These are phyloP conservation scores for Rhadinocentrus ornatus DNA, from an alignment of 2,797 vertebrate species.

Conservation along the genomic window DNA sequence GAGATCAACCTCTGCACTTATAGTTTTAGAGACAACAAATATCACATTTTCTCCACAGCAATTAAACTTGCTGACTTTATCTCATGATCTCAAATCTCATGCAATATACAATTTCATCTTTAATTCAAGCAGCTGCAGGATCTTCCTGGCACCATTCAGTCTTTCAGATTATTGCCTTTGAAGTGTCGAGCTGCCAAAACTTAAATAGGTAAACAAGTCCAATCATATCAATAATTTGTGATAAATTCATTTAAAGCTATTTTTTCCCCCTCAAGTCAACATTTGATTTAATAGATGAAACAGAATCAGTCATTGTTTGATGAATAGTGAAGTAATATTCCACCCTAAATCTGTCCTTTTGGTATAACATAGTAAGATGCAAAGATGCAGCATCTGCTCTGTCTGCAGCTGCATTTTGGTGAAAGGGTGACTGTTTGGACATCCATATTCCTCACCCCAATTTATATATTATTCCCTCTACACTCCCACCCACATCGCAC, in stretches of 20 bases:
- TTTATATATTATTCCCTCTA: slow-evolving; percentile 31
- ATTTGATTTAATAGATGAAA: slow-evolving; percentile 26
- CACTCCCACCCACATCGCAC: slow-evolving; percentile 39
- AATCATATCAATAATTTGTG: slow-evolving; percentile 24
- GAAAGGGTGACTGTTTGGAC: slow-evolving; percentile 5
- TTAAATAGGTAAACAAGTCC: slow-evolving; percentile 39
- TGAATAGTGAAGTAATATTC: slow-evolving; percentile 20
- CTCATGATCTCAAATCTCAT: slow-evolving; percentile 10
- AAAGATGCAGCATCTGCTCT: background rate
- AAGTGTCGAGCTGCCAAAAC: slow-evolving; percentile 24
- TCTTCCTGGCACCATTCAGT: slow-evolving; percentile 16
- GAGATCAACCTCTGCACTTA: background rate
- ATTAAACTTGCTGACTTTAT: background rate
- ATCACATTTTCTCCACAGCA: background rate
- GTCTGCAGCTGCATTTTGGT: background rate
- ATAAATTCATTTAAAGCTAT: slow-evolving; percentile 13
- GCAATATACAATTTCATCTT: slow-evolving; percentile 29
- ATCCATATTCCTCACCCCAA: slow-evolving; percentile 6
- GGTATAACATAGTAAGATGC: slow-evolving; percentile 2
- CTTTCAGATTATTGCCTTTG: slow-evolving; percentile 17
- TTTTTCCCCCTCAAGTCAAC: slow-evolving; percentile 10
- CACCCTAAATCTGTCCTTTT: slow-evolving; percentile 11
- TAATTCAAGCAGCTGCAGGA: slow-evolving; percentile 25
- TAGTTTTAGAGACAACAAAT: background rate
- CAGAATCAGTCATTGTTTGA: slow-evolving; percentile 23